These are phyloP conservation scores for Nomada fabriciana DNA, from an alignment of 2,888 invertebrate genomes.

Conservation along the genomic window DNA sequence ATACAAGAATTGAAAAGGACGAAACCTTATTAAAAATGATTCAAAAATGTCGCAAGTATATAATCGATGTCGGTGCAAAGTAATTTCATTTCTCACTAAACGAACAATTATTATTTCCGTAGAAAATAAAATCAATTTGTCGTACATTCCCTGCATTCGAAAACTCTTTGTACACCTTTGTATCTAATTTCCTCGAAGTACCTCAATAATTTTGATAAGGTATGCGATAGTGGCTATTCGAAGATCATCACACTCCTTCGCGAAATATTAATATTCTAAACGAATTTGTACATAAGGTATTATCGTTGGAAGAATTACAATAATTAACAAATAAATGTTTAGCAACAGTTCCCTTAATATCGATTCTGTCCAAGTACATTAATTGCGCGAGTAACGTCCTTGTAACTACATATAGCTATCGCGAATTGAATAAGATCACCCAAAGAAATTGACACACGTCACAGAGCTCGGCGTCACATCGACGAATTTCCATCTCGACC, in stretches of 20 bases:
- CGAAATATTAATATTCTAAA: conserved; percentile 10
- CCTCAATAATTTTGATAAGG: too few relatives aligned
- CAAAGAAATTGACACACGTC: not conserved
- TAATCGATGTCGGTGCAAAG: not conserved
- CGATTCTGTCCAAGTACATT: not conserved
- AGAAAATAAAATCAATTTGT: not conserved
- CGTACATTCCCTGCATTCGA: not conserved
- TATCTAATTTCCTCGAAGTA: conserved; percentile 7
- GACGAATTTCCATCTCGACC: not conserved
- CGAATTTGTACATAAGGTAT: conserved; percentile 28
- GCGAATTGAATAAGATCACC: not conserved
- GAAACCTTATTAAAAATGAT: not conserved
- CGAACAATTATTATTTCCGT: not conserved
- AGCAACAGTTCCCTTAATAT: not conserved
- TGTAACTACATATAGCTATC: not conserved
- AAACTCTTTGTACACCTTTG: not conserved
- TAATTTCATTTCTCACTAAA: not conserved
- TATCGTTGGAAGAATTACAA: not conserved
- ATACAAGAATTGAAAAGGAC: not conserved
- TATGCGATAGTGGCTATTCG: too few relatives aligned
- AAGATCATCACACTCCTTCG: too few relatives aligned
- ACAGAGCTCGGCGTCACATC: not conserved
- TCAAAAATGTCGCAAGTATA: not conserved
- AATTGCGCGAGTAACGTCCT: conserved; percentile 3
- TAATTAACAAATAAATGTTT: conserved; percentile 5